phyloP scores from a whole-genome alignment of 2,888 invertebrate genomes.

The Caenorhabditis imperialis region DNA sequence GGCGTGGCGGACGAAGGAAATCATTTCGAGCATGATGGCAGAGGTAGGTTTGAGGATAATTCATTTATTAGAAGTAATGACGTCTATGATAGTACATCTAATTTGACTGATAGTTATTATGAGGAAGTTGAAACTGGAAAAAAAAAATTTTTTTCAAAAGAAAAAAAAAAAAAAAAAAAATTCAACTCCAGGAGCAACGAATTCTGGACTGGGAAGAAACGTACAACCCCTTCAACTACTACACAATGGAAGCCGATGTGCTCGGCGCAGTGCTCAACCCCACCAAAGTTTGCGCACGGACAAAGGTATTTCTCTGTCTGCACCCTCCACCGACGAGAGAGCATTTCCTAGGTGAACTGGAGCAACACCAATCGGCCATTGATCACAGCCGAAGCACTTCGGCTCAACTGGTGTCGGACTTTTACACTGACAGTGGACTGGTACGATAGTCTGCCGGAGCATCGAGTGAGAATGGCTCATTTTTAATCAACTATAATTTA shows the following conservation, averaged over 20 bases:
- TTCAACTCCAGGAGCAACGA: constrained; percentile 16
- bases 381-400: constrained; percentile 39
- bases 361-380: constrained; percentile 1
- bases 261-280: constrained; percentile 18
- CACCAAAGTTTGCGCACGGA: constrained; percentile 40
- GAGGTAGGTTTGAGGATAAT: not conserved
- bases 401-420: constrained; percentile 56
- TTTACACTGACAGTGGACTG: constrained; percentile 54
- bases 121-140: too few species aligned
- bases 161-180: too few species aligned
- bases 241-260: constrained; percentile 39
- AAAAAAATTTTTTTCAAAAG: too few species aligned
- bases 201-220: constrained; percentile 22
- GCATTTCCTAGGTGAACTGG: constrained; percentile 41
- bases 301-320: constrained; percentile 16
- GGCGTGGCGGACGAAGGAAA: constrained; percentile 6
- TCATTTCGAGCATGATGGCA: constrained; percentile 7
- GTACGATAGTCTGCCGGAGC: constrained; percentile 33
- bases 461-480: constrained; percentile 21
- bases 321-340: too few species aligned
- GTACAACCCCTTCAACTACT: constrained; percentile 1
- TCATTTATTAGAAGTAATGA: too few species aligned
- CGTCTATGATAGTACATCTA: too few species aligned
- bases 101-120: too few species aligned
- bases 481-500: constrained; percentile 2